Evolutionary conservation across 2,888 invertebrate genomes (phyloP), one percentile per base, ranked within the genome.

Genomic region (Hololepta plana): DNA sequence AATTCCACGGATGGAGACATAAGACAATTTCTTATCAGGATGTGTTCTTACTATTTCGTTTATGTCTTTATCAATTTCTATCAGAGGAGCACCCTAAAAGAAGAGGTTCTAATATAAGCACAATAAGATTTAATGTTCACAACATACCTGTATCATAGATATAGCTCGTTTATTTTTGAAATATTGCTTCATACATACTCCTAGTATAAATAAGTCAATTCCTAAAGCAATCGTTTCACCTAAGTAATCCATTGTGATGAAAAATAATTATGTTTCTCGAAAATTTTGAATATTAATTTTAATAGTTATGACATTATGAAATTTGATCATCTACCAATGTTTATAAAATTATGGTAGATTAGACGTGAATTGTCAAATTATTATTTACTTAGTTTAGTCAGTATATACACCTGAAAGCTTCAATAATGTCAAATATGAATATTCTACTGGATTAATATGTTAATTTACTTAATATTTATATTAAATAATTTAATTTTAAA

Each of bases 191-290:
- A 76, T 55, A 46, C 80, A 81, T 30, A 75, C 59, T 1, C 72
- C 73, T 33, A 82, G 61, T 41, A 82, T 70, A 15, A 82, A 47
- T 12, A 75, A 61, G 49, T 82, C 81, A 27, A 82, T 62, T 15
- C 79, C 75, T 25, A 82, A 55, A 12, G 74, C 67, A 35, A 82
- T 58, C 23, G 70, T 62, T 60, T 82, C 81, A 14, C 74, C 72
- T 32, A 81, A 47, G 52, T 75, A 75, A 47, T 82, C 81, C 80
- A 80, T 80, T 37, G 38, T 48, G 11, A 23, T 23, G n/a, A n/a
- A n/a, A n/a, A n/a, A n/a, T n/a, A n/a, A n/a, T n/a, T n/a, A n/a
- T 7, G 17, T 17, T 17, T 17, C 17, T 8, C 17, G n/a, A 17
- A 17, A 17, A 17, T 17, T n/a, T n/a, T 17, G 17, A n/a, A n/a